Base-by-base conservation (phyloP, 2,113 vertebrate genomes). In the Forbesichthys papilliferus region DNA sequence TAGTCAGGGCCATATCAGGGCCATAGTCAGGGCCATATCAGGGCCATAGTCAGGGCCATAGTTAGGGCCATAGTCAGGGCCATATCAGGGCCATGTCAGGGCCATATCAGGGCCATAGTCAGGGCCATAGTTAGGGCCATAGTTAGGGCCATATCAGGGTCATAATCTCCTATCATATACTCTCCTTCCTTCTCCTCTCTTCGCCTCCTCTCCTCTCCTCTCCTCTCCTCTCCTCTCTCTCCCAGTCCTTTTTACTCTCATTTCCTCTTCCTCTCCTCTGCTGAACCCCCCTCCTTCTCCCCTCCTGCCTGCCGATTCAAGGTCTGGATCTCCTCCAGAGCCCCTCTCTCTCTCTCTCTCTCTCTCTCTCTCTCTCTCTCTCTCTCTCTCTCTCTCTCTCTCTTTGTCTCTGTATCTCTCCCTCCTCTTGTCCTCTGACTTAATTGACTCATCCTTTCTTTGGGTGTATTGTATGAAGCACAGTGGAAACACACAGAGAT, bases 241-340 rank as follows among this genome's bases (percentile, higher is more conserved):
- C 59, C 42, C 59, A 6, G 33, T 61, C 20, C 34, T 34, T 36
- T 11, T 11, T 33, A 33, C 59, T 42, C 14, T 48, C 60, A 34
- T 13, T 63, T 11, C 11, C 20, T 20, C 58, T 61, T 42, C 49
- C 34, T 80, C 77, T 77, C 47, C 74, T 86, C 70, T 56, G 74
- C 75, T 57, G 57, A 61, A 63, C 53, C 68, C 71, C 18, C 9
- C n/a, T 1, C 13, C n/a, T 3, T 54, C 60, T 53, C 74, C 74
- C 56, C 58, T 71, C 77, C 78, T 80, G 80, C 55, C 66, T 78
- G 65, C 73, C 79, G 55, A 81, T 68, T 88, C 83, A 87, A 84
- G 82, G 84, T 85, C 89, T 92, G 87, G 88, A 71, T 74, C 60
- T 73, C 64, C 62, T 86, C 82, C 87, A 90, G 68, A 27, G 11